These are phyloP conservation scores for Muscicapa adusta DNA, from an alignment of 2,113 vertebrate genomes.

Conservation along the genomic window DNA sequence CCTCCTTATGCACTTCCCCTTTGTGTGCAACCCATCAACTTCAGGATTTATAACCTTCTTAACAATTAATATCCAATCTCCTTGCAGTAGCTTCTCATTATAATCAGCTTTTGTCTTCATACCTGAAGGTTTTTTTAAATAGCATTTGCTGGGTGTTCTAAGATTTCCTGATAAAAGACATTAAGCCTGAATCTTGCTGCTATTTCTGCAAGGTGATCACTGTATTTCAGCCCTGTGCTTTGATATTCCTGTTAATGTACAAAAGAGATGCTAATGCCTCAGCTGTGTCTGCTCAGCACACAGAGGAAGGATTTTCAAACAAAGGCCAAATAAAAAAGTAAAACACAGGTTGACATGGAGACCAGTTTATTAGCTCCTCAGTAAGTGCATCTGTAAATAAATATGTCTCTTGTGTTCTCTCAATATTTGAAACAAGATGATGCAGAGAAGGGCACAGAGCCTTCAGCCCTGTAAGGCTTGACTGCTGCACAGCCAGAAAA, in stretches of 20 bases:
- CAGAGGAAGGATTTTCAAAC: background rate
- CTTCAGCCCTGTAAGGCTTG: background rate
- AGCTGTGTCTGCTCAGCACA: background rate
- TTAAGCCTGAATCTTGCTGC: background rate
- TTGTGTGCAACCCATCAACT: background rate
- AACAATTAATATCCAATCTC: conserved; percentile 27
- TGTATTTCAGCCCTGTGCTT: background rate
- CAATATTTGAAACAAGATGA: background rate
- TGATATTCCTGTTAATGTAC: background rate
- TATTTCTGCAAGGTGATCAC: background rate
- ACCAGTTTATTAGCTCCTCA: conserved; percentile 16
- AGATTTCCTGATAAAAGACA: background rate
- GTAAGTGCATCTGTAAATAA: conserved; percentile 25
- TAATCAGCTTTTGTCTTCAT: background rate
- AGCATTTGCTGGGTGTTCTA: background rate
- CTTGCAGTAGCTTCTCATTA: conserved; percentile 10
- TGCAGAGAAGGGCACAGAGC: background rate
- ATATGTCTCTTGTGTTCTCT: background rate
- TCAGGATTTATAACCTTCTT: conserved; percentile 32
- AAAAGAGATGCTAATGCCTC: background rate
- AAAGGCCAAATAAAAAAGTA: conserved; percentile 2
- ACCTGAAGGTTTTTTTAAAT: conserved; percentile 1
- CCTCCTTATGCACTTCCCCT: background rate
- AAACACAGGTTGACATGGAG: conserved; percentile 22
- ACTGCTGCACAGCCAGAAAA: background rate